Conservation (phyloP, 2,113 vertebrate genomes). For the Cebidichthys violaceus region DNA sequence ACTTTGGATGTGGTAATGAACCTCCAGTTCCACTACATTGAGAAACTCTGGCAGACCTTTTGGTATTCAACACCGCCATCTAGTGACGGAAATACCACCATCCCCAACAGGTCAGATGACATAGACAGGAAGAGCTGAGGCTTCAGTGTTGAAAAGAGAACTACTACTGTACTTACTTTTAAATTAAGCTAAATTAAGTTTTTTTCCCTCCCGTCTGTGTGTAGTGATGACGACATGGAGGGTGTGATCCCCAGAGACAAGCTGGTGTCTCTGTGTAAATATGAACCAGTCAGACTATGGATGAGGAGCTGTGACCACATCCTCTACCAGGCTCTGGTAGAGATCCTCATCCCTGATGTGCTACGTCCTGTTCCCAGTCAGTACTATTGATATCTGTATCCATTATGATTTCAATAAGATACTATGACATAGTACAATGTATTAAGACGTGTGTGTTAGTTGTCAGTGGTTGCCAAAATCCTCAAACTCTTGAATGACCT, state of each 20-base stretch:
- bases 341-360: conserved; percentile 97
- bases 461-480: not conserved
- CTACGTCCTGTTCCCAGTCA: conserved; percentile 96
- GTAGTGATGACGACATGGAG: conserved; percentile 89
- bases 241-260: conserved; percentile 89
- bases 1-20: conserved; percentile 97
- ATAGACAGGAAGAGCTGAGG: not conserved
- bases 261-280: conserved; percentile 92
- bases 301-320: conserved; percentile 98
- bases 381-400: conserved; percentile 54
- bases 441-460: not conserved
- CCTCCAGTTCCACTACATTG: conserved; percentile 96
- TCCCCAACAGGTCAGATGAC: conserved; percentile 81
- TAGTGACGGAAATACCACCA: conserved; percentile 83
- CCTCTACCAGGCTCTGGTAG: conserved; percentile 97
- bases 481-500: not conserved
- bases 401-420: not conserved
- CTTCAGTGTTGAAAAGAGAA: not conserved
- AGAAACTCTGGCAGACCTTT: conserved; percentile 98
- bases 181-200: no score
- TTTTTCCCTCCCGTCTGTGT: not conserved
- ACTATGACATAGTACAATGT: not conserved
- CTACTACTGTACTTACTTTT: no score
- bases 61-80: conserved; percentile 92
- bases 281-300: conserved; percentile 92